phyloP scores from a whole-genome alignment of 2,888 invertebrate genomes.

The Tetranychus piercei region DNA sequence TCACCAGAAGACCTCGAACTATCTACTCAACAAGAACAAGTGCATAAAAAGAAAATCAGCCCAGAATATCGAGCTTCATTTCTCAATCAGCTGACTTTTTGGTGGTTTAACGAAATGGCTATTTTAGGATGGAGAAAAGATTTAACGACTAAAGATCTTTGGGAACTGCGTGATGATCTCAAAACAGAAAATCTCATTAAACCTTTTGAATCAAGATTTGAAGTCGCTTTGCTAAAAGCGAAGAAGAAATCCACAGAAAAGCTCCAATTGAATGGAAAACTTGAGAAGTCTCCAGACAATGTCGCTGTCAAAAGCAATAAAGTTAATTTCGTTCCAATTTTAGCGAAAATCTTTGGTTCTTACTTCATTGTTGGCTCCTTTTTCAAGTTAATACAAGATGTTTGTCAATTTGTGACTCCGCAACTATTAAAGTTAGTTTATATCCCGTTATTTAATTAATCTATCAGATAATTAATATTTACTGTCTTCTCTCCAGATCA shows the following conservation, averaged over 20 bases:
- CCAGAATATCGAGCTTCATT: slow-evolving; percentile 33
- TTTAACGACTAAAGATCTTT: slow-evolving; percentile 31
- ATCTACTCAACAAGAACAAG: background rate
- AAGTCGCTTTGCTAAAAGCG: background rate
- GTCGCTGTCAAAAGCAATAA: background rate
- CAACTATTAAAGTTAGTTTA: slow-evolving; percentile 29
- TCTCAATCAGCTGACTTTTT: slow-evolving; percentile 31
- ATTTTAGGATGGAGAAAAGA: slow-evolving; percentile 31
- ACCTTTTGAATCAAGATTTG: slow-evolving; percentile 16
- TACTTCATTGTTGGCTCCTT: slow-evolving; percentile 30
- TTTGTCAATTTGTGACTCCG: slow-evolving; percentile 35
- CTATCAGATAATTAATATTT: background rate
- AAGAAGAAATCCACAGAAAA: background rate
- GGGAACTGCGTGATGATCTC: slow-evolving; percentile 28
- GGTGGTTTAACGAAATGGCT: slow-evolving; percentile 32
- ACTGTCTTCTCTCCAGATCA: slow-evolving; percentile 17
- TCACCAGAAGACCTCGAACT: background rate
- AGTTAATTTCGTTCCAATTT: slow-evolving; percentile 9
- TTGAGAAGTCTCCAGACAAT: background rate
- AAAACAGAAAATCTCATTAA: slow-evolving; percentile 16
- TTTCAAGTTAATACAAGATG: slow-evolving; percentile 33
- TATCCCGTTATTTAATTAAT: background rate
- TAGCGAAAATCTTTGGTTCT: slow-evolving; percentile 23
- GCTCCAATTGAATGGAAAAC: background rate
- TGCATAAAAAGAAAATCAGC: slow-evolving; percentile 20